Conservation (phyloP, 2,797 vertebrate genomes). For the Argyrosomus regius region DNA sequence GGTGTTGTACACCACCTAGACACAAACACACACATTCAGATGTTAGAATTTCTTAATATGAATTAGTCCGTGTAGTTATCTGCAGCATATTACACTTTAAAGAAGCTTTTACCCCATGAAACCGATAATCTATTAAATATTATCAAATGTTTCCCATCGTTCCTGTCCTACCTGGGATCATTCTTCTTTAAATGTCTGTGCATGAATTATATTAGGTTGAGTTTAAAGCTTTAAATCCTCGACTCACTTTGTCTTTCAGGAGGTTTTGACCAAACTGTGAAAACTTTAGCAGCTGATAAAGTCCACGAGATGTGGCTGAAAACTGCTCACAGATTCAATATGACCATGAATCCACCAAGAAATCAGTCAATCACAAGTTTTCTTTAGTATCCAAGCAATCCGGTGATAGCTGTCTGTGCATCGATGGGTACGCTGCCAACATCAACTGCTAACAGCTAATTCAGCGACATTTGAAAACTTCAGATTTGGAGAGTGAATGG, state of each 20-base stretch:
- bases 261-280: background rate
- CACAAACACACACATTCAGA: conserved; percentile 25
- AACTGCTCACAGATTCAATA: background rate
- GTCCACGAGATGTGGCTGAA: background rate
- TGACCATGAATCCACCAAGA: accelerated
- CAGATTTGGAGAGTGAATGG: too few relatives aligned
- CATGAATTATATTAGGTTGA: too few relatives aligned
- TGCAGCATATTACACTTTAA: background rate
- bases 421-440: too few relatives aligned
- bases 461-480: too few relatives aligned
- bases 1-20: conserved; percentile 91
- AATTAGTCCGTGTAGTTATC: background rate
- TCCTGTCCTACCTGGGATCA: too few relatives aligned
- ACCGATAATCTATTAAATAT: too few relatives aligned
- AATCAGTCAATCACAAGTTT: background rate
- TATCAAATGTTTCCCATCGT: too few relatives aligned
- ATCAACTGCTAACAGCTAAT: too few relatives aligned
- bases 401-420: background rate
- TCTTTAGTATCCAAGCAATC: background rate
- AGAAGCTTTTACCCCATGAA: background rate
- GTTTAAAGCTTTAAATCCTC: too few relatives aligned
- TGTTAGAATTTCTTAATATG: too few relatives aligned
- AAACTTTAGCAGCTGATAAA: background rate
- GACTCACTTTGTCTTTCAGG: background rate
- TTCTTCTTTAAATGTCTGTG: too few relatives aligned